Evolutionary conservation across 2,888 invertebrate genomes (phyloP).

Genomic region (Gnatocerus cornutus): DNA sequence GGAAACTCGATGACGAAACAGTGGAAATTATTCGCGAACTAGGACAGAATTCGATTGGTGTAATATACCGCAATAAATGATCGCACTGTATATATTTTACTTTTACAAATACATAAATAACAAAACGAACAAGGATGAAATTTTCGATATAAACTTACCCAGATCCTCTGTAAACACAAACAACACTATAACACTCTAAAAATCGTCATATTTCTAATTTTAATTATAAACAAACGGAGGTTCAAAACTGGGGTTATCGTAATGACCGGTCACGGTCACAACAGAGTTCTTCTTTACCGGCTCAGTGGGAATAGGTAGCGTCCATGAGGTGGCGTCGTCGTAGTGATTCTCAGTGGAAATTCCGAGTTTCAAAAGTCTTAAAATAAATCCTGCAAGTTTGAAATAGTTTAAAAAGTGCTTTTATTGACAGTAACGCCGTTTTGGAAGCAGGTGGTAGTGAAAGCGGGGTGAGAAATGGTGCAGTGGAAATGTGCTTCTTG

Average conservation of each 20-base stretch:
- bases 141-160: too few relatives aligned
- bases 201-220: not conserved
- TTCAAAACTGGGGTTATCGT: slow-evolving; percentile 41
- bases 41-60: slow-evolving; percentile 1
- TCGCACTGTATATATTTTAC: not conserved
- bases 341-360: slow-evolving; percentile 42
- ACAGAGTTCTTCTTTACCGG: slow-evolving; percentile 4
- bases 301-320: slow-evolving; percentile 28
- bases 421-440: not conserved
- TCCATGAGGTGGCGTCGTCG: slow-evolving; percentile 53
- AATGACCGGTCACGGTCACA: not conserved
- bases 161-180: too few relatives aligned
- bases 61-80: slow-evolving; percentile 1
- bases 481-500: too few relatives aligned
- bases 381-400: slow-evolving; percentile 39
- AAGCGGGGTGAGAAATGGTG: not conserved
- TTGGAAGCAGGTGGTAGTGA: not conserved
- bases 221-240: not conserved
- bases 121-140: not conserved
- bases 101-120: not conserved
- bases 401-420: slow-evolving; percentile 1
- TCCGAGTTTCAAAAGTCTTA: slow-evolving; percentile 32
- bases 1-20: slow-evolving; percentile 20
- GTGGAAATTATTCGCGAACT: slow-evolving; percentile 19
- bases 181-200: too few relatives aligned